phyloP scores from a whole-genome alignment of 2,113 vertebrate genomes.

The Pituophis catenifer region DNA sequence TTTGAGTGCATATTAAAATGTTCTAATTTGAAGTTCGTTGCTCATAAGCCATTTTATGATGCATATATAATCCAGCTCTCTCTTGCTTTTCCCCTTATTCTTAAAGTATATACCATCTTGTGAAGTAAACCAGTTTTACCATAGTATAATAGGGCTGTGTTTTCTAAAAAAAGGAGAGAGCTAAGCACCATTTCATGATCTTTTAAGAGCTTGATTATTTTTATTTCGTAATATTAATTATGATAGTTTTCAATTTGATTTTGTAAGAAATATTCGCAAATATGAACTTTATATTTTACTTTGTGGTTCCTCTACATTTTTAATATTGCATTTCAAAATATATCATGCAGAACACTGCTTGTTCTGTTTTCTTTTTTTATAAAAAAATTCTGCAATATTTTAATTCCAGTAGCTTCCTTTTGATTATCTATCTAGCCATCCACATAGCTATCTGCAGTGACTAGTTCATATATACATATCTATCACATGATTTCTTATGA shows the following conservation, averaged over 20 bases:
- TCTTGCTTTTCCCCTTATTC: background rate
- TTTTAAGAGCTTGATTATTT: background rate
- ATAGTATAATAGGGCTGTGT: background rate
- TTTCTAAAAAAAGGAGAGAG: background rate
- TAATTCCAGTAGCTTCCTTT: background rate
- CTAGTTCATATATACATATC: background rate
- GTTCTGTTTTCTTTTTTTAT: background rate
- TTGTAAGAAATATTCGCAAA: background rate
- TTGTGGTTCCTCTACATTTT: background rate
- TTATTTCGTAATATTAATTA: background rate
- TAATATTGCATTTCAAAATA: background rate
- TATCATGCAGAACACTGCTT: background rate
- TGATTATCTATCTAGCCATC: background rate
- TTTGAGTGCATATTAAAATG: background rate
- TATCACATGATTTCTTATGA: background rate
- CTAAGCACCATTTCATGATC: background rate
- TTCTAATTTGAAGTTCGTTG: constrained; percentile 8
- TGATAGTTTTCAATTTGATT: background rate
- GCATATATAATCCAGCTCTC: background rate
- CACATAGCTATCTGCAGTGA: background rate
- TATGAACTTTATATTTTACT: background rate
- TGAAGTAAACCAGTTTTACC: background rate
- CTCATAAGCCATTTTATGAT: background rate
- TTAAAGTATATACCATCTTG: background rate
- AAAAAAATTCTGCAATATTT: background rate